Percentiles rank a stretch among this genome's conserved stretches.
phyloP scores from a whole-genome alignment of 2,888 invertebrate species.

The Nemurella pictetii region DNA sequence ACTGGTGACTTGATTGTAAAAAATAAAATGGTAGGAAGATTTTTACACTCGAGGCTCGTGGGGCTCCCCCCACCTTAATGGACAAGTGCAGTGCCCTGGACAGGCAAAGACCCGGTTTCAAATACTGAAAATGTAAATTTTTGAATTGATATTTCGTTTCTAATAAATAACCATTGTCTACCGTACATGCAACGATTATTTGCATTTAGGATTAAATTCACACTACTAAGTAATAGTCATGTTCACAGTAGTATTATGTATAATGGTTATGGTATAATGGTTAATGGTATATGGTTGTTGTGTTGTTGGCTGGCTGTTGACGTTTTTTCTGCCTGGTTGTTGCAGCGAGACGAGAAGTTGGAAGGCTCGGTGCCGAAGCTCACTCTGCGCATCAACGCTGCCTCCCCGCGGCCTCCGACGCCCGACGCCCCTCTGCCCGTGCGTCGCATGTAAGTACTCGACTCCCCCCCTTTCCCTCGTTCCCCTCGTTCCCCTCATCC shows the following conservation, averaged over 20 bases:
- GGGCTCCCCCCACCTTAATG: too few species aligned
- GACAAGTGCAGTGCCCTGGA: too few species aligned
- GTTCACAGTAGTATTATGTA: too few species aligned
- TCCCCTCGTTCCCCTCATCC: background rate
- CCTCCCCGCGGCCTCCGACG: slow-evolving; percentile 70
- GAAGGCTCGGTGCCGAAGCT: slow-evolving; percentile 69
- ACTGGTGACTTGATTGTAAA: too few species aligned
- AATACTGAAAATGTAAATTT: too few species aligned
- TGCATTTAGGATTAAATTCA: background rate
- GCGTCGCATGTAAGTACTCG: slow-evolving; percentile 63
- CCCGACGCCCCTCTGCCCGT: slow-evolving; percentile 59
- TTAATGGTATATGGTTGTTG: background rate
- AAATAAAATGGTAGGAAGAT: too few species aligned
- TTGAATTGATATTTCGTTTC: too few species aligned
- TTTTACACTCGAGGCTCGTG: too few species aligned
- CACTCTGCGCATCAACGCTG: slow-evolving; percentile 73
- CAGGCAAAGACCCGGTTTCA: too few species aligned
- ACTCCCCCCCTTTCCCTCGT: slow-evolving; percentile 24
- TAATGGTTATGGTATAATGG: too few species aligned
- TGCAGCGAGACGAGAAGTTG: slow-evolving; percentile 41
- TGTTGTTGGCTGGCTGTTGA: background rate
- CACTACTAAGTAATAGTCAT: background rate
- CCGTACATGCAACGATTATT: too few species aligned
- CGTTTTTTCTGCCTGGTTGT: background rate
- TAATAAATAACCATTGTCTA: too few species aligned